Percentiles rank a stretch among this genome's conserved stretches.
These are phyloP conservation scores for Etia nguti DNA, from an alignment of 2,113 vertebrate species.

Conservation along the genomic window DNA sequence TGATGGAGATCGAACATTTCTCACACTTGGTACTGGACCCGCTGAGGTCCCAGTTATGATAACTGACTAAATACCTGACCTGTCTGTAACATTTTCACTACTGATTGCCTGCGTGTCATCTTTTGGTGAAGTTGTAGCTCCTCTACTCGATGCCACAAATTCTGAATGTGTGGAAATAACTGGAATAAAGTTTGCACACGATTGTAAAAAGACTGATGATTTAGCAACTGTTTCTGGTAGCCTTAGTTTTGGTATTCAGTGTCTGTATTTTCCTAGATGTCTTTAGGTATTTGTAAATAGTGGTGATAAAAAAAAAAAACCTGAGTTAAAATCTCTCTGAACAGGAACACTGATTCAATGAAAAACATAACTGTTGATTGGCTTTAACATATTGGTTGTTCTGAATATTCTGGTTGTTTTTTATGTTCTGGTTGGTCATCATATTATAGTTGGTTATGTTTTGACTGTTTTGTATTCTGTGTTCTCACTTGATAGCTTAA, in stretches of 20 bases:
- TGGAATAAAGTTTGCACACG: background rate
- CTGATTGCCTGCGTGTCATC: background rate
- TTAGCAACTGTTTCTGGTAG: background rate
- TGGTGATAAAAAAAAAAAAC: background rate
- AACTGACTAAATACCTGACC: background rate
- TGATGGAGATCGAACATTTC: background rate
- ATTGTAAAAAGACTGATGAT: background rate
- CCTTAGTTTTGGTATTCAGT: background rate
- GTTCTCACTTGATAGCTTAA: background rate
- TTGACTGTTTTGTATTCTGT: background rate
- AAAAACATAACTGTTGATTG: background rate
- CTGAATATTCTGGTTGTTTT: background rate
- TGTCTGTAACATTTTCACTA: background rate
- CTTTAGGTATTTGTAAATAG: fast-evolving
- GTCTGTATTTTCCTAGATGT: background rate
- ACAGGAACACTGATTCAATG: fast-evolving
- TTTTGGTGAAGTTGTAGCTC: background rate
- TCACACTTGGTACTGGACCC: background rate
- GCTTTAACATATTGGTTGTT: background rate
- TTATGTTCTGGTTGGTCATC: background rate
- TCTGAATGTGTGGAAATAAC: background rate
- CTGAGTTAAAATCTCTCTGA: background rate
- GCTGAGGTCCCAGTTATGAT: background rate
- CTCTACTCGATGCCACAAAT: background rate
- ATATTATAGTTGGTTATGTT: background rate